Percentiles rank a stretch among this genome's conserved stretches.
Evolutionary conservation across 2,797 vertebrate species (phyloP).

Genomic region (Moxostoma hubbsi): DNA sequence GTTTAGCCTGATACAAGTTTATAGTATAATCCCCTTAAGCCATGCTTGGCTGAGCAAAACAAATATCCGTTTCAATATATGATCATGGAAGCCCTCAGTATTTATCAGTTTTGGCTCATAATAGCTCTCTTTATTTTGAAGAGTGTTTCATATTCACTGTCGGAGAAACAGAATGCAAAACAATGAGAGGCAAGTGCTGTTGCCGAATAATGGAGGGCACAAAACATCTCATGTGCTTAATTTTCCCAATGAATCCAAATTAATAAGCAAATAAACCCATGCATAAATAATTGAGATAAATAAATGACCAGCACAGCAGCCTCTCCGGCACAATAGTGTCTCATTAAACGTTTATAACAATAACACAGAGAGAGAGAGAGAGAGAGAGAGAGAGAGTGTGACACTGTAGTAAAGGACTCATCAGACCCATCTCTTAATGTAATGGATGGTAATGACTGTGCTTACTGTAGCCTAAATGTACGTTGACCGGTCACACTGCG

Average conservation of each 20-base stretch:
- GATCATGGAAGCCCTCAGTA: slow-evolving; percentile 15
- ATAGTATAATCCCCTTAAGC: not conserved
- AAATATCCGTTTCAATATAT: slow-evolving; percentile 9
- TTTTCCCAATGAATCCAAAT: slow-evolving; percentile 60
- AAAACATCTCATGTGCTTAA: slow-evolving; percentile 53
- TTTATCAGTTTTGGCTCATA: slow-evolving; percentile 44
- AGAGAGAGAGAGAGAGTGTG: slow-evolving; percentile 40
- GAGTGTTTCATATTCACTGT: slow-evolving; percentile 44
- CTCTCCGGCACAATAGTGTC: slow-evolving; percentile 52
- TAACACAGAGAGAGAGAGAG: slow-evolving; percentile 19
- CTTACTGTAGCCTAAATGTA: slow-evolving; percentile 57
- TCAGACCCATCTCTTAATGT: slow-evolving; percentile 57
- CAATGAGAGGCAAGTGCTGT: slow-evolving; percentile 45
- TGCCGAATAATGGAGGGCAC: slow-evolving; percentile 45
- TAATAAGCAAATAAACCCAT: slow-evolving; percentile 63
- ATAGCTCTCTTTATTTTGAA: slow-evolving; percentile 48
- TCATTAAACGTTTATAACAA: slow-evolving; percentile 53
- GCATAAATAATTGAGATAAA: slow-evolving; percentile 64
- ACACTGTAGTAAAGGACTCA: slow-evolving; percentile 54
- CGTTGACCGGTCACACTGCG: slow-evolving; percentile 44
- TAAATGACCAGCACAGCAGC: slow-evolving; percentile 50
- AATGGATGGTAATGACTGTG: slow-evolving; percentile 63
- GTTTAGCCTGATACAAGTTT: not conserved
- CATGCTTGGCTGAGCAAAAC: not conserved
- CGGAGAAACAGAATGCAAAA: slow-evolving; percentile 27